phyloP scores from a whole-genome alignment of 2,888 invertebrate species.

The Stenchaetothrips biformis region DNA sequence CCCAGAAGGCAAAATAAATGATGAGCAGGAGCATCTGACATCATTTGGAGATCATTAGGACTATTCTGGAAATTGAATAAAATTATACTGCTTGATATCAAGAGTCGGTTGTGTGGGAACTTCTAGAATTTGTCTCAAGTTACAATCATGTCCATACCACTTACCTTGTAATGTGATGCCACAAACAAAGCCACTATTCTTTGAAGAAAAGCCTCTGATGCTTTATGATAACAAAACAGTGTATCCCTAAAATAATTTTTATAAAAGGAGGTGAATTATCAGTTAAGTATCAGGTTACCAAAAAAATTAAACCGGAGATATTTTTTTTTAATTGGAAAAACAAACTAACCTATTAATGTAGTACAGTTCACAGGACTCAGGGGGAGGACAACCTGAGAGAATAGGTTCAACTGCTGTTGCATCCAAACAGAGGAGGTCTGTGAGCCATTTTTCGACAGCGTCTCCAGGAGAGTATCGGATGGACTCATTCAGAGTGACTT shows the following conservation, averaged over 20 bases:
- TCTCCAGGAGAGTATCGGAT: slow-evolving; percentile 89
- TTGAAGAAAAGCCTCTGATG: slow-evolving; percentile 87
- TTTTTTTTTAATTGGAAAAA: neutral
- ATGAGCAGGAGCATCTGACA: slow-evolving; percentile 98
- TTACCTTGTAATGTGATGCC: slow-evolving; percentile 93
- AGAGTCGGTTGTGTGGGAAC: neutral
- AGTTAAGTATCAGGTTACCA: neutral
- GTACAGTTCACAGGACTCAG: slow-evolving; percentile 81
- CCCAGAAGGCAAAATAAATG: slow-evolving; percentile 91
- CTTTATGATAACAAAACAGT: slow-evolving; percentile 92
- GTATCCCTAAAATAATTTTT: slow-evolving; percentile 69
- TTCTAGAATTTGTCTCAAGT: neutral
- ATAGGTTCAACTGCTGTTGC: slow-evolving; percentile 63
- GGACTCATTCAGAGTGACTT: slow-evolving; percentile 81
- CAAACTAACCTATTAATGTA: slow-evolving; percentile 59
- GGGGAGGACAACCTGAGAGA: slow-evolving; percentile 79
- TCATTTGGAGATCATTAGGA: slow-evolving; percentile 96
- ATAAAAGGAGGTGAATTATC: slow-evolving; percentile 29
- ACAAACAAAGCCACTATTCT: slow-evolving; percentile 90
- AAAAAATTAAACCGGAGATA: neutral
- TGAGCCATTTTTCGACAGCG: slow-evolving; percentile 86
- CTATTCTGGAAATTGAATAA: slow-evolving; percentile 63
- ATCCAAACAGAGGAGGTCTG: slow-evolving; percentile 84
- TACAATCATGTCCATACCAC: slow-evolving; percentile 6
- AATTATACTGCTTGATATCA: slow-evolving; percentile 15